Base-by-base conservation (phyloP, 2,113 vertebrate genomes). In the Erpornis zantholeuca region DNA sequence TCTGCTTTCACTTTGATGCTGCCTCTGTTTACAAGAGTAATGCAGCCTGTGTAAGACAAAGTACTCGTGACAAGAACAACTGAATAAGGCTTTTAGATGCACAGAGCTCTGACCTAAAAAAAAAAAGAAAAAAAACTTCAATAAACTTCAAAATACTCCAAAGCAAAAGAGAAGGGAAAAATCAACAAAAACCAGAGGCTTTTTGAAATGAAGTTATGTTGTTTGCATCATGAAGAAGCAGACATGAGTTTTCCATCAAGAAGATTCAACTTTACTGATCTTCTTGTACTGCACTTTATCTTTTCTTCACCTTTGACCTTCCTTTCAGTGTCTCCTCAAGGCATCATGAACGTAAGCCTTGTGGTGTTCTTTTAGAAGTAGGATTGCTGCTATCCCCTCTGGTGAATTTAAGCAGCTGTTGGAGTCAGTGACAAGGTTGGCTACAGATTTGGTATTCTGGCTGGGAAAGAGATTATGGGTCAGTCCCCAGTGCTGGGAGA, bases 261-360 rank as follows among this genome's bases (percentile, higher is more conserved):
- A 98, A 98, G 98, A 98, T 97, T 97, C 97, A 96, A 96, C 88
- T 97, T 98, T 98, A 98, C 98, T 99, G 99, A 99, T 99, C 99
- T 99, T 98, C 98, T 99, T 99, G 99, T 99, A 98, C 98, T 86
- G 98, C 98, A 99, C 98, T 99, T 99, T 99, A 99, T 99, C 99
- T 98, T 98, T 98, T 98, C 97, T 98, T 98, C 98, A 99, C 99
- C 99, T 99, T 97, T 99, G 98, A 99, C 99, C 99, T 98, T 97
- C 92, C 87, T 97, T 97, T 99, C 98, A 99, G 98, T 97, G 98
- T 98, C 97, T 98, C 98, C 97, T 97, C 98, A 98, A 99, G 98
- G 98, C 98, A 94, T 98, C 97, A 82, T 97, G 98, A 97, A 97
- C 97, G 97, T 98, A 99, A 99, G 99, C 98, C 99, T 98, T 97